A percentile compares a stretch with the other conserved stretches of the same genome.
phyloP scores from a whole-genome alignment of 2,888 invertebrate genomes.

The Scaptomyza polygonia region DNA sequence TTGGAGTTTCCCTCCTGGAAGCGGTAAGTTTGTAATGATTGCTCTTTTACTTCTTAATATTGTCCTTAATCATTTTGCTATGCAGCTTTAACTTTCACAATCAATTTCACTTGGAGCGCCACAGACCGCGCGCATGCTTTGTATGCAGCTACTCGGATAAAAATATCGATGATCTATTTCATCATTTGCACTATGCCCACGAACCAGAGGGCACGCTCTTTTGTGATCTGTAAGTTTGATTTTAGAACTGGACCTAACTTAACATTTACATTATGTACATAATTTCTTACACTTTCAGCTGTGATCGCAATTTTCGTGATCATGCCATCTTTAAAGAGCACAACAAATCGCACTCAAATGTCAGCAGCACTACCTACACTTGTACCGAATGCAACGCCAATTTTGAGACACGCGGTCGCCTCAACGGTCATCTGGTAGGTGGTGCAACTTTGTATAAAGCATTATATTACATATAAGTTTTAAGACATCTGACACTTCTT shows the following conservation, averaged over 20 bases:
- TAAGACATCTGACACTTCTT: neutral
- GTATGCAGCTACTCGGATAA: constrained; percentile 75
- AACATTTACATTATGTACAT: neutral
- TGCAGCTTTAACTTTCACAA: constrained; percentile 82
- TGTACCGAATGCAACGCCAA: constrained; percentile 46
- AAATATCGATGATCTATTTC: constrained; percentile 80
- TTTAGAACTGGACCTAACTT: neutral
- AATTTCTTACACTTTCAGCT: constrained; percentile 54
- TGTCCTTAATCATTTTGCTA: neutral
- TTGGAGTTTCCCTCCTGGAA: constrained; percentile 81
- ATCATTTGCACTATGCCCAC: constrained; percentile 81
- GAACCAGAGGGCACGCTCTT: constrained; percentile 68
- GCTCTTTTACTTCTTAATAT: accelerated
- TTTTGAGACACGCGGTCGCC: constrained; percentile 65
- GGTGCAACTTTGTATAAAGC: neutral
- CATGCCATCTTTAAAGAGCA: constrained; percentile 61
- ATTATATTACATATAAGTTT: neutral
- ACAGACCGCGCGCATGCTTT: constrained; percentile 80
- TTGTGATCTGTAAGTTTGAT: constrained; percentile 70
- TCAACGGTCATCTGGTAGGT: constrained; percentile 75
- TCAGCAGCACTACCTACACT: constrained; percentile 54
- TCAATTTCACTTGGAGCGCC: constrained; percentile 82
- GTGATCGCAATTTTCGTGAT: constrained; percentile 77
- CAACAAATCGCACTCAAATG: constrained; percentile 65
- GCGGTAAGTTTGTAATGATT: constrained; percentile 58